Evolutionary conservation across 2,113 vertebrate genomes (phyloP).

Genomic region (Narcine bancroftii): DNA sequence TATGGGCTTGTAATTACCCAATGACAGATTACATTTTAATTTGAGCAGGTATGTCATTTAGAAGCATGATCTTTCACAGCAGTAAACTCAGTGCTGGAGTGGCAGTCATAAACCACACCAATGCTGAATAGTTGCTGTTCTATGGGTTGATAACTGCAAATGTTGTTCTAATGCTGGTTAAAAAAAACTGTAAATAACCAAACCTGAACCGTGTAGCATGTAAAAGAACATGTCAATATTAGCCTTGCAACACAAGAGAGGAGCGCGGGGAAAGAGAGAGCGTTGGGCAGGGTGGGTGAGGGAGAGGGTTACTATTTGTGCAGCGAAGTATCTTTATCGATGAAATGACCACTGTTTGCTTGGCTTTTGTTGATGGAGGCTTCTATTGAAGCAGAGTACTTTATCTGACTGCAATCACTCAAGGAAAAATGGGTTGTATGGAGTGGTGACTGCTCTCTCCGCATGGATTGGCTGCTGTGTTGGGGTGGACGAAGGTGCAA

Average conservation of each 20-base stretch:
- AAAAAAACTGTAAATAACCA: neutral
- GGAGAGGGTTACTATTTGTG: slow-evolving; percentile 1
- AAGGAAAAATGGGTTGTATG: neutral
- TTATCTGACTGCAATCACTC: neutral
- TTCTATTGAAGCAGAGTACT: slow-evolving; percentile 13
- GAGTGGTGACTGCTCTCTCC: neutral
- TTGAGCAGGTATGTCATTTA: neutral
- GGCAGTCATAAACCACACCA: neutral
- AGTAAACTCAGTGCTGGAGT: slow-evolving; percentile 15
- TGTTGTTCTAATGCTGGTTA: slow-evolving; percentile 28
- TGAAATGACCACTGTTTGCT: slow-evolving; percentile 9
- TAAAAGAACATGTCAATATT: slow-evolving; percentile 27
- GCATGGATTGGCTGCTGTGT: neutral
- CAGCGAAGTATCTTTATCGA: slow-evolving; percentile 16
- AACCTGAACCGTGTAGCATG: neutral
- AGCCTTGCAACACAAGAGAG: neutral
- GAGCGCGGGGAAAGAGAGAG: neutral
- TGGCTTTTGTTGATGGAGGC: slow-evolving; percentile 8
- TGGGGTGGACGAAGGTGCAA: neutral
- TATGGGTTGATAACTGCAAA: neutral
- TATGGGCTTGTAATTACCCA: neutral
- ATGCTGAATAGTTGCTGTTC: neutral
- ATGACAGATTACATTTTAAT: slow-evolving; percentile 27
- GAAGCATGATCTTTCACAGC: neutral
- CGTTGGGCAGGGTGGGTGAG: neutral